Percentiles rank a stretch among this genome's conserved stretches.
phyloP scores from a whole-genome alignment of 2,888 invertebrate genomes.

The Watsonalla binaria region DNA sequence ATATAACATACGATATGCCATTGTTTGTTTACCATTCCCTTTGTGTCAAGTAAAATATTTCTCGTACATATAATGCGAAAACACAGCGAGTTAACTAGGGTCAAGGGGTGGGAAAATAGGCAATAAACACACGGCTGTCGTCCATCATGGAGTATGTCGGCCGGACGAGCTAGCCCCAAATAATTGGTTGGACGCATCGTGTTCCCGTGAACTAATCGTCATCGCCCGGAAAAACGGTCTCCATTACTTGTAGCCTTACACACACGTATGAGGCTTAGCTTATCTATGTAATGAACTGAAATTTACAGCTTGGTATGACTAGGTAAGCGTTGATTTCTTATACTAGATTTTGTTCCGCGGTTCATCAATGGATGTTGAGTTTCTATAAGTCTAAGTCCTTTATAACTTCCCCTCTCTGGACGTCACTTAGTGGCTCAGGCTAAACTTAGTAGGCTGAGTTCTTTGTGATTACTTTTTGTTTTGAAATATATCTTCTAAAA shows the following conservation, averaged over 20 bases:
- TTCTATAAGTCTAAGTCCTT: no score
- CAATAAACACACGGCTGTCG: conserved; percentile 46
- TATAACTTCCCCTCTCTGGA: no score
- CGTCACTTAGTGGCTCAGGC: no score
- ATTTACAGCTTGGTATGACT: not conserved
- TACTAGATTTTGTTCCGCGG: conserved; percentile 19
- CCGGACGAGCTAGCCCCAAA: conserved; percentile 31
- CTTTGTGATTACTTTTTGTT: no score
- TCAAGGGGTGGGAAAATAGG: conserved; percentile 38
- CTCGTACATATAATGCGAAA: conserved; percentile 30
- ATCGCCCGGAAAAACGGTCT: conserved; percentile 23
- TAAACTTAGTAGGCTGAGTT: no score
- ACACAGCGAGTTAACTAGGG: conserved; percentile 18
- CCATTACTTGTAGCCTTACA: not conserved
- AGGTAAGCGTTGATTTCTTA: conserved; percentile 11
- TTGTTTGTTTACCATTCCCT: conserved; percentile 4
- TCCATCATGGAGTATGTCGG: conserved; percentile 48
- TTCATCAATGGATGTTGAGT: no score
- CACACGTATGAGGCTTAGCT: not conserved
- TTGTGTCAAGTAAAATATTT: conserved; percentile 18
- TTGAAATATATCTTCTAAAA: no score
- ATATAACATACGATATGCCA: no score
- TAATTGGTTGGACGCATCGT: conserved; percentile 44
- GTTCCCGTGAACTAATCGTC: conserved; percentile 33
- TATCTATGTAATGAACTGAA: not conserved